These are phyloP conservation scores for Delia radicum DNA, from an alignment of 1,140 invertebrate species.

Conservation along the genomic window DNA sequence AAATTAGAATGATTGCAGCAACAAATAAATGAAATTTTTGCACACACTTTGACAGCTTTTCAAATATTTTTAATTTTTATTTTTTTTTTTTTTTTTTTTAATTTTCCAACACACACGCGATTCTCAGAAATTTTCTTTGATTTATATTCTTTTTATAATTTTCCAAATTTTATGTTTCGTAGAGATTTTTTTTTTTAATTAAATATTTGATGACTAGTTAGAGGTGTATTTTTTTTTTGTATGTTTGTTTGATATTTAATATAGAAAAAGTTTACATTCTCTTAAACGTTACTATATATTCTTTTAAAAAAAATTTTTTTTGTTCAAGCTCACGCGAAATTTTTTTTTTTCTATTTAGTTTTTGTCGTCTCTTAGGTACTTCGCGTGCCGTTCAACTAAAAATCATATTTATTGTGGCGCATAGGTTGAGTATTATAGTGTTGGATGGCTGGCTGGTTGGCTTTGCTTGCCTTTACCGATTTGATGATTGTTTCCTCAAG, in stretches of 20 bases:
- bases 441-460: not conserved
- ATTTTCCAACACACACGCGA: not conserved
- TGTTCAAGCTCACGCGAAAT: not conserved
- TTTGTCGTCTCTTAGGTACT: conserved; percentile 14
- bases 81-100: too few species aligned
- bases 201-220: not conserved
- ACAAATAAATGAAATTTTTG: conserved; percentile 16
- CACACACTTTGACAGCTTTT: conserved; percentile 6
- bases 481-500: conserved; percentile 4
- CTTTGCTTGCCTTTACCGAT: not conserved
- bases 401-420: conserved; percentile 11
- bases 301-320: not conserved
- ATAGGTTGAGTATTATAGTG: not conserved
- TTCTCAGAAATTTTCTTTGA: not conserved
- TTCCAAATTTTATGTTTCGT: not conserved
- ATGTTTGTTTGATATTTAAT: not conserved
- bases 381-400: conserved; percentile 23
- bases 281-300: not conserved
- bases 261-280: not conserved
- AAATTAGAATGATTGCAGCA: conserved; percentile 21
- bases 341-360: not conserved
- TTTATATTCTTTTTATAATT: too few species aligned
- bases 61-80: not conserved
- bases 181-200: not conserved
- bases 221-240: not conserved